Percentiles rank a stretch among this genome's conserved stretches.
Evolutionary conservation across 2,113 vertebrate species (phyloP).

Genomic region (Ochotona curzoniae): DNA sequence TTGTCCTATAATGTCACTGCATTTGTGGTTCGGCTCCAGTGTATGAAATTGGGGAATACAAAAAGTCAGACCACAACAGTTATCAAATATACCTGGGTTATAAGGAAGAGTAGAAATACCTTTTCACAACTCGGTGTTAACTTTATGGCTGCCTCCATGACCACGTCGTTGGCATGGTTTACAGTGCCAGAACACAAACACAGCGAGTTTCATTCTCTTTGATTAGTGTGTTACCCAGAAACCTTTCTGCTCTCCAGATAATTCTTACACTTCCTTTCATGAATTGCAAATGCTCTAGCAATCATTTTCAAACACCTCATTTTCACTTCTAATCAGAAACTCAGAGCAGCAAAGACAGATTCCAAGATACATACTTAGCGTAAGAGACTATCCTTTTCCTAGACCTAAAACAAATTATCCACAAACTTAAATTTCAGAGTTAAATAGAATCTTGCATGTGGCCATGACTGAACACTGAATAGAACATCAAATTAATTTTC

Average conservation of each 20-base stretch:
- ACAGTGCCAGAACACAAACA: neutral
- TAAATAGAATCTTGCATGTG: neutral
- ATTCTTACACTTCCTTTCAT: neutral
- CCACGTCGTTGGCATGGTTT: neutral
- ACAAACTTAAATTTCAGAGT: neutral
- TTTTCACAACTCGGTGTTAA: neutral
- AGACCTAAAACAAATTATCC: neutral
- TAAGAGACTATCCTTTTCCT: neutral
- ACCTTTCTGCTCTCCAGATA: neutral
- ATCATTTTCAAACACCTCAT: neutral
- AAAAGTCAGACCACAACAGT: neutral
- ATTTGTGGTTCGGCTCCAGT: neutral
- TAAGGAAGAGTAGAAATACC: neutral
- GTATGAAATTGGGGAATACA: neutral
- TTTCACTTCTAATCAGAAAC: neutral
- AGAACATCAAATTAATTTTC: neutral
- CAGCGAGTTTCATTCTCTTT: neutral
- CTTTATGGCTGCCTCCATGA: neutral
- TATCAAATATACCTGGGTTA: neutral
- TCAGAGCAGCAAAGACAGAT: constrained; percentile 11
- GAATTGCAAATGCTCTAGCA: neutral
- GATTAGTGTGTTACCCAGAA: neutral
- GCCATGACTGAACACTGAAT: neutral
- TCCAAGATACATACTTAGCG: neutral
- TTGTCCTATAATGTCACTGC: neutral